Conservation (phyloP, 2,888 invertebrate genomes). For the Drosophila percnosoma region DNA sequence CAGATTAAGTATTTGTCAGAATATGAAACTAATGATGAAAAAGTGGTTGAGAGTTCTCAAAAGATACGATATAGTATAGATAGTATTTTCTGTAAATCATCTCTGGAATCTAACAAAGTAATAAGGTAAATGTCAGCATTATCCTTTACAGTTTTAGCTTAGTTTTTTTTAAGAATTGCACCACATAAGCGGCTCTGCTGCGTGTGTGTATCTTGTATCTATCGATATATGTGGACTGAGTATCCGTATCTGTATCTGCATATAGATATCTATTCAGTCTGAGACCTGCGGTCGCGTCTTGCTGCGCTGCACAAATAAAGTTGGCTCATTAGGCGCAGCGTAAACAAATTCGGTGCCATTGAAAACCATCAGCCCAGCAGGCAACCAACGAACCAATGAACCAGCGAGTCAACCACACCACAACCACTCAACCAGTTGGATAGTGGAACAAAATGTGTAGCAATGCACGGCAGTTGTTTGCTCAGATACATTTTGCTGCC, state of each 20-base stretch:
- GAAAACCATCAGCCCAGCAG: slow-evolving; percentile 38
- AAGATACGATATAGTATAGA: not conserved
- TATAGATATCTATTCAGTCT: slow-evolving; percentile 12
- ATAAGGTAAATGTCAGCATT: not conserved
- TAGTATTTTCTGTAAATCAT: not conserved
- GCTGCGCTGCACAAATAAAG: slow-evolving; percentile 60
- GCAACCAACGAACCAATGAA: slow-evolving; percentile 30
- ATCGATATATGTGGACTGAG: slow-evolving; percentile 3
- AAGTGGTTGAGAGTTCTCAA: fast-evolving
- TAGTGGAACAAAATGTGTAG: slow-evolving; percentile 58
- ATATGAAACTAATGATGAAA: not conserved
- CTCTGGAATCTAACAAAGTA: not conserved
- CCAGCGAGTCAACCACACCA: slow-evolving; percentile 22
- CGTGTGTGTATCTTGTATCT: slow-evolving; percentile 2
- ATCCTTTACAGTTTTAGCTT: not conserved
- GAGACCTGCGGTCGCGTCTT: slow-evolving; percentile 53
- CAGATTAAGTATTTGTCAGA: too few relatives aligned
- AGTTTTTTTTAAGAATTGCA: not conserved
- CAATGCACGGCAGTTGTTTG: slow-evolving; percentile 65
- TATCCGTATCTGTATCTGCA: slow-evolving; percentile 27
- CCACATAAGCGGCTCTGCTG: not conserved
- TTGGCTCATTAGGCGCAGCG: slow-evolving; percentile 75
- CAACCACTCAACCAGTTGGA: slow-evolving; percentile 41
- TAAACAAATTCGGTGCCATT: slow-evolving; percentile 68
- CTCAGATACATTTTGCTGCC: slow-evolving; percentile 74